Base-by-base conservation (phyloP, 1,140 invertebrate species). In the Papilio glaucus region DNA sequence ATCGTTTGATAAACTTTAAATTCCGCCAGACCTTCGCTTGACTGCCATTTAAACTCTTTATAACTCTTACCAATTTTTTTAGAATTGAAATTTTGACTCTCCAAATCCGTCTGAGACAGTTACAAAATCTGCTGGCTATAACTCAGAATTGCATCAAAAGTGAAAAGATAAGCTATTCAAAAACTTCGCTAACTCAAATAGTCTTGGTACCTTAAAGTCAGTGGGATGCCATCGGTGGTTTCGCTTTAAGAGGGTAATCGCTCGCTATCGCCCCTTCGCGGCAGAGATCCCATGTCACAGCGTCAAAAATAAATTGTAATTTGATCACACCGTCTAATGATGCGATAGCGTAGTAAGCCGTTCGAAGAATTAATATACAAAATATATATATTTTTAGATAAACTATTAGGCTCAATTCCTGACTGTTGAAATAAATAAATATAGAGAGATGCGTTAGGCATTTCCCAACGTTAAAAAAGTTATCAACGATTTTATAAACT, bases 181-280 rank as follows among this genome's bases (percentile, higher is more conserved):
- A 85, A 75, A 76, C 77, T 74, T 57, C 5, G 74, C 78, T 77
- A 87, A 88, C 83, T 84, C 79, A 80, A 85, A 88, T n/a, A n/a
- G n/a, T 33, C 29, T 86, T 88, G 85, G 75, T 82, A 70, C 73
- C 63, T n/a, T n/a, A 68, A 60, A 79, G 80, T 85, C 84, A 83
- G 78, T 81, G 72, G 72, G 78, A 81, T 86, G 83, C 79, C 84
- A 86, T 87, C 81, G 81, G 77, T 71, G 81, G 77, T 72, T 65
- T 75, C 77, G 80, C 84, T 86, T 71, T 60, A 12, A 69, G 18
- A 4, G 26, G 18, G 18, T 45, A 70, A 39, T 39, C 57, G 70
- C n/a, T 33, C 2, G 60, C 39, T 45, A 61, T 24, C 72, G 53
- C 70, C 57, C 39, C 69, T 69, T 71, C 62, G 63, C 29, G 75